phyloP scores from a whole-genome alignment of 2,797 vertebrate species.

The Malurus splendens region DNA sequence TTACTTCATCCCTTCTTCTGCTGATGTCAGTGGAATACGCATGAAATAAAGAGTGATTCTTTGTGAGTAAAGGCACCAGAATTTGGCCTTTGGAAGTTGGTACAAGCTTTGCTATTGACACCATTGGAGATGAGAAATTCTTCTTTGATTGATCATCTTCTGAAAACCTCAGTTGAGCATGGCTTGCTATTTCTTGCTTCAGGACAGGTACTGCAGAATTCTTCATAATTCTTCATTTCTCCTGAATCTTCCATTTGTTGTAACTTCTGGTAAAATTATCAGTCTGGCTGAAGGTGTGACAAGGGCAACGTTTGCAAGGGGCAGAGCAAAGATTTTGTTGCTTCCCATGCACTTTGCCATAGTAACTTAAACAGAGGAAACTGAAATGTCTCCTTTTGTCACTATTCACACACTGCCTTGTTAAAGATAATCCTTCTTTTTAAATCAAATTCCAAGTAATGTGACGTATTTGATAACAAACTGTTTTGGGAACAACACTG shows the following conservation, averaged over 20 bases:
- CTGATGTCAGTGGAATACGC: background rate
- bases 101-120: background rate
- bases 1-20: slow-evolving; percentile 10
- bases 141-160: slow-evolving; percentile 22
- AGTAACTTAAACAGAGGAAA: background rate
- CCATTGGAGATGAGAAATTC: background rate
- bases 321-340: background rate
- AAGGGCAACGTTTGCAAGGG: background rate
- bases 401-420: accelerated
- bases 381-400: background rate
- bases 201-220: background rate
- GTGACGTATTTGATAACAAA: background rate
- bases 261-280: background rate
- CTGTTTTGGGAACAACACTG: accelerated
- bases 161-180: background rate
- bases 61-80: background rate
- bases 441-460: background rate
- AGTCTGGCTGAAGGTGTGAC: background rate
- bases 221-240: background rate
- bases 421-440: background rate
- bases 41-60: background rate
- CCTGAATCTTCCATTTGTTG: background rate
- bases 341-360: background rate
- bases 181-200: background rate
- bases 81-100: slow-evolving; percentile 24